Evolutionary conservation across 2,113 vertebrate species (phyloP).

Genomic region (Ophthalmolycus amberensis): DNA sequence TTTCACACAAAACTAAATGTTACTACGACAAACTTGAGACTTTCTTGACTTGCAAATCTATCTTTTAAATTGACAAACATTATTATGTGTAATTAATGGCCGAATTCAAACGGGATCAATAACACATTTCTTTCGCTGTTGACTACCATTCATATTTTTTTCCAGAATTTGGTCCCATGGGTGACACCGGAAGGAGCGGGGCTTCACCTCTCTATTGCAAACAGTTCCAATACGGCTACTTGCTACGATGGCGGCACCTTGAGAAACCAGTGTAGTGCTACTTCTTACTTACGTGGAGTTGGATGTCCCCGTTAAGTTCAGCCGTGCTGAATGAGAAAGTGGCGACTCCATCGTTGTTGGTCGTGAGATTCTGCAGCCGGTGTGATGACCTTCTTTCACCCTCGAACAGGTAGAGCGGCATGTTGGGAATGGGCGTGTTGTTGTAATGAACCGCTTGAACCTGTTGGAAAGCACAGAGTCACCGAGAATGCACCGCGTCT

Average conservation of each 20-base stretch:
- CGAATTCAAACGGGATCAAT: too few species aligned
- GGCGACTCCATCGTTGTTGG: conserved; percentile 68
- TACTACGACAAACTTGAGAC: too few species aligned
- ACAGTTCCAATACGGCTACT: neutral
- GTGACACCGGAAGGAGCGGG: too few species aligned
- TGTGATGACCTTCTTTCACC: conserved; percentile 19
- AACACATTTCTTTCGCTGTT: too few species aligned
- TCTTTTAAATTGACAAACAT: too few species aligned
- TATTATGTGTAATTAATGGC: too few species aligned
- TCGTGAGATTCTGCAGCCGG: conserved; percentile 69
- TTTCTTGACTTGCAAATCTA: too few species aligned
- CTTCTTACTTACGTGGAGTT: conserved; percentile 59
- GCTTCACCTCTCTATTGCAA: too few species aligned
- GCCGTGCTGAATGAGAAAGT: conserved; percentile 67
- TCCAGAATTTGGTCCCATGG: neutral
- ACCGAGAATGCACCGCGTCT: neutral
- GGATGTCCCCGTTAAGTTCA: neutral
- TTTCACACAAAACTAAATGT: too few species aligned
- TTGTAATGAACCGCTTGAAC: conserved; percentile 66
- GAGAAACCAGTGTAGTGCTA: neutral
- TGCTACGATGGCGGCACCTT: neutral
- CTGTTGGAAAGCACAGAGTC: conserved; percentile 46
- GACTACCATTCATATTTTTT: too few species aligned
- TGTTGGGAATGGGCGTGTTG: conserved; percentile 51
- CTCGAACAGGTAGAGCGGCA: conserved; percentile 58